phyloP scores from a whole-genome alignment of 2,797 vertebrate genomes.

The Pangasius macronema region DNA sequence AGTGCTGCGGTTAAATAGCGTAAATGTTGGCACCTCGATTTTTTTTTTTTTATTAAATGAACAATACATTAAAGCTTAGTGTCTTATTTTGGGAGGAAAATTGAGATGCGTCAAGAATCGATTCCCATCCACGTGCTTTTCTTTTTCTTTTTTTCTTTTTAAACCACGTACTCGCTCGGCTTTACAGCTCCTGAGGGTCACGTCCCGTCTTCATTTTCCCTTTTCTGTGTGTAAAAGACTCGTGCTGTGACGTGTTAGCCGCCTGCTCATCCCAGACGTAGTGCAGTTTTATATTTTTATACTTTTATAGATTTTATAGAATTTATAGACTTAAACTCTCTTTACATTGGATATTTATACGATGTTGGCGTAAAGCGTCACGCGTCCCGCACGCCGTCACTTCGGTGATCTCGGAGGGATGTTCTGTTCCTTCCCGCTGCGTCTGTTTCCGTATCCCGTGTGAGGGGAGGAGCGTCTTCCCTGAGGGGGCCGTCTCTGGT shows the following conservation, averaged over 20 bases:
- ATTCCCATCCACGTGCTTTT: neutral
- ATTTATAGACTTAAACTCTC: conserved; percentile 46
- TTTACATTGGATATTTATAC: conserved; percentile 11
- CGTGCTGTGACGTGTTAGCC: neutral
- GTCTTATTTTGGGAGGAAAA: neutral
- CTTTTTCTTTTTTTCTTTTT: neutral
- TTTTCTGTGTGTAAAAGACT: neutral
- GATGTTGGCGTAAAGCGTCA: neutral
- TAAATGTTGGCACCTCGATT: neutral
- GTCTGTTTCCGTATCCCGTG: conserved; percentile 79
- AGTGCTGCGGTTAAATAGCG: neutral
- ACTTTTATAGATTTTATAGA: conserved; percentile 28
- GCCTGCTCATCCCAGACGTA: conserved; percentile 21
- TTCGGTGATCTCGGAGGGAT: conserved; percentile 95
- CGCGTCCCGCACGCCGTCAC: conserved; percentile 70
- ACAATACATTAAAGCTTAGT: neutral
- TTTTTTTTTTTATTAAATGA: neutral
- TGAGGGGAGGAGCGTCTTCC: conserved; percentile 89
- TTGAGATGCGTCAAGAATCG: too few relatives aligned
- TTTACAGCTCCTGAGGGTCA: conserved; percentile 30
- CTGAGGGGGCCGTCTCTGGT: conserved; percentile 83
- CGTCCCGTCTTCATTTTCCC: conserved; percentile 7
- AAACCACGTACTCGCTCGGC: neutral
- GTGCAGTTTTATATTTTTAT: conserved; percentile 46
- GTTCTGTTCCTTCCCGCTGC: conserved; percentile 92